Base-by-base conservation (phyloP, 2,888 invertebrate species). In the Amiota minor region DNA sequence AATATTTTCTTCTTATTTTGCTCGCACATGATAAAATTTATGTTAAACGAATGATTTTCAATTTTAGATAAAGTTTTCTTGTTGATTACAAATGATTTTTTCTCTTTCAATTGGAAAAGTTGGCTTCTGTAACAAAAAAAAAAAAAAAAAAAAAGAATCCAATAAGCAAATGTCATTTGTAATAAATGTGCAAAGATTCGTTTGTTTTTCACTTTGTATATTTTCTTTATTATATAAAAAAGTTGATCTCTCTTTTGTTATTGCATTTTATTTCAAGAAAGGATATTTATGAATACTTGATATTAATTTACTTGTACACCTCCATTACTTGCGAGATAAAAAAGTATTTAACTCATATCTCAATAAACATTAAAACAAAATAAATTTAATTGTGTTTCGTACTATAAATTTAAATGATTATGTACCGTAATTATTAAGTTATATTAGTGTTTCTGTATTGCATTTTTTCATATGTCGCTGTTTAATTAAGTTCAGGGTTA, bases 61-160 rank as follows among this genome's bases (percentile, higher is more conserved):
- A 83, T 83, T 83, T 84, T 76, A 83, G 83, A 83, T 83, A 83
- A 83, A 78, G 75, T 74, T 74, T 76, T 6, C 9, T 70, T 70
- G 73, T 50, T 35, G 35, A 35, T 35, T 35, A 35, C 35, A 35
- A 35, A 35, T 35, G 35, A 35, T 35, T 35, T 35, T 35, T 35
- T 35, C 35, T 35, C 35, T 35, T 35, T 6, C 2, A 2, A 35
- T 35, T 35, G 35, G 2, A 35, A 62, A 55, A 56, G 20, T 73
- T 67, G 68, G 72, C 72, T 53, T 65, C 73, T 65, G 65, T 69
- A 47, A 75, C 61, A 75, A 46, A 18, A 20, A 20, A 9, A 10
- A 23, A 3, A 35, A 69, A 35, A 69, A n/a, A 12, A 12, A 9
- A 55, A 69, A 45, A 14, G 45, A 35, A 23, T 9, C 53, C 53